Evolutionary conservation across 2,888 invertebrate genomes (phyloP), one percentile per base, ranked within the genome.

Genomic region (Magallana nippona): DNA sequence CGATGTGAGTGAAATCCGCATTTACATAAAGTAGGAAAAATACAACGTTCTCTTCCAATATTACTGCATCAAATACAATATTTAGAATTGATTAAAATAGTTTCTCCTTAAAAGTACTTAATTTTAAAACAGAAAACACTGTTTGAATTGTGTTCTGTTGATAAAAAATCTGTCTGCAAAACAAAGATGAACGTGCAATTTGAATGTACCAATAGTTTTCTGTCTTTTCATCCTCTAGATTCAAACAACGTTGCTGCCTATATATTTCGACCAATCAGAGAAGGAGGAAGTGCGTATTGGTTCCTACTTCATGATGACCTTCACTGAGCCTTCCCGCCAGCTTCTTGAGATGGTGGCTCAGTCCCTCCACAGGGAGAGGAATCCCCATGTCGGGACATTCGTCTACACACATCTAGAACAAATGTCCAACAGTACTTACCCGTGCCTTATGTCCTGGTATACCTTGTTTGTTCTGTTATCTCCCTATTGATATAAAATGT

Each of bases 341-440:
- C 86, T 93, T 55, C 89, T 94, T 82, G 92, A 94, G 86, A 91
- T 93, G 83, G 84, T 95, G 17, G 95, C 94, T 19, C 85, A 90
- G 60, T 86, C 86, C 1, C 79, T 92, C 15, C 57, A 84, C 19
- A 84, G 85, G 55, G 91, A 91, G 55, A 85, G 86, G 17, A 90
- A 89, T 78, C 83, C 85, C 1, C 89, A 91, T 84, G 89, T 91
- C 13, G 89, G 88, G 22, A 88, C 89, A 27, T 89, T 89, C 85
- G 88, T 91, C 3, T 89, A 85, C 84, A 84, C 89, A 17, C 63
- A 84, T 58, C 83, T 92, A 56, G 81, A 82, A n/a, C 80, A 84
- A 27, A 32, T 89, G n/a, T 88, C 91, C 55, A 90, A 89, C 85
- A 84, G 83, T 10, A 87, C 89, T 11, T 83, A 88, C 27, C 86